A percentile compares a stretch with the other conserved stretches of the same genome.
These are phyloP conservation scores for Halictus ligatus DNA, from an alignment of 2,888 invertebrate genomes.

Conservation along the genomic window DNA sequence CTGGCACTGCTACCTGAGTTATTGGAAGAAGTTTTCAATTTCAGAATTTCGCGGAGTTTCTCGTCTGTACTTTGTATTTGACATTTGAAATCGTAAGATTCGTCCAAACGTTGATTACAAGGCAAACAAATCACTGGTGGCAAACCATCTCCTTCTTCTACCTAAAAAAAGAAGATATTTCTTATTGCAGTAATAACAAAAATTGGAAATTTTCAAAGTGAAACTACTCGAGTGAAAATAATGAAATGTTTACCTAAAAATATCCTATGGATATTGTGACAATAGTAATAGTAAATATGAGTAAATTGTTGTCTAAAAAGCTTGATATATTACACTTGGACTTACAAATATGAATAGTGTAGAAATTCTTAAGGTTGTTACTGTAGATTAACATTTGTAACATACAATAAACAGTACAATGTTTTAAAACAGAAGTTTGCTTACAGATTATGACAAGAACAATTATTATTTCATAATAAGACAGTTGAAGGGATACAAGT, in stretches of 20 bases:
- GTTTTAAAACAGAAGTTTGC: neutral
- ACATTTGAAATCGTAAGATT: slow-evolving; percentile 78
- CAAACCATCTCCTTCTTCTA: slow-evolving; percentile 79
- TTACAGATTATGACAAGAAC: slow-evolving; percentile 1
- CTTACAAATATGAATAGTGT: neutral
- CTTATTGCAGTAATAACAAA: neutral
- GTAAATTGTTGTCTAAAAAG: neutral
- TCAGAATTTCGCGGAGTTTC: slow-evolving; percentile 73
- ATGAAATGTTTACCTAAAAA: neutral
- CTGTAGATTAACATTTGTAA: slow-evolving; percentile 1
- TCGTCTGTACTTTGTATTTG: slow-evolving; percentile 78
- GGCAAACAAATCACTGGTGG: slow-evolving; percentile 75
- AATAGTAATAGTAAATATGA: neutral
- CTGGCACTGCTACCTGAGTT: slow-evolving; percentile 29
- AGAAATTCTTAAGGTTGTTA: neutral
- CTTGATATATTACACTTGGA: neutral
- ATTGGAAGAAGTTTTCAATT: slow-evolving; percentile 45
- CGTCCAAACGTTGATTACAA: slow-evolving; percentile 75
- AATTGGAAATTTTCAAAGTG: neutral
- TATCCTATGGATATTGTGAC: neutral
- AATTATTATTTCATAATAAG: slow-evolving; percentile 3
- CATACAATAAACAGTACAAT: neutral
- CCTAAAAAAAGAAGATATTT: slow-evolving; percentile 61
- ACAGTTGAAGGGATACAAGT: slow-evolving; percentile 15
- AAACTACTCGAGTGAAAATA: neutral